Base-by-base conservation (phyloP, 2,888 invertebrate species). In the Tuta absoluta region DNA sequence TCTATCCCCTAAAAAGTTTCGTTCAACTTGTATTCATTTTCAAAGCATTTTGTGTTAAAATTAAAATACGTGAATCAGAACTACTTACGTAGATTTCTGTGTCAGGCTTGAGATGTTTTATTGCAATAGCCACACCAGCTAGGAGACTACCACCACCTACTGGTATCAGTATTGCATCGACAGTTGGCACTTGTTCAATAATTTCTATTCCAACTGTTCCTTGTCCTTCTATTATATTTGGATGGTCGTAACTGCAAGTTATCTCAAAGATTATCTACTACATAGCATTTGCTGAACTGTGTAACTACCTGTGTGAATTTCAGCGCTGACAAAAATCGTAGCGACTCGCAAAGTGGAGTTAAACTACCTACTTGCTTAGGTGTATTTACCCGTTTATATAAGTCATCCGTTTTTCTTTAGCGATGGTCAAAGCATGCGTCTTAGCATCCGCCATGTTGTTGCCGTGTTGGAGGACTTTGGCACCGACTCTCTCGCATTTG, bases 201-300 rank as follows among this genome's bases (percentile, higher is more conserved):
- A 98, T 96, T 86, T 99, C 98, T 72, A 98, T 88, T n/a, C 97
- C 98, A 77, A 97, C 93, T 0, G 98, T 97, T 1, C 98, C 98
- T 85, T 98, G 98, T 0, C 98, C 98, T 62, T 98, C 97, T 87
- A 99, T 94, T 53, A 98, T 95, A 77, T 98, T 94, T 0, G 98
- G 98, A 82, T 98, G 97, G 84, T 99, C 98, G 78, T 95, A 98
- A 1, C 97, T 97, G 82, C 14, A 68, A 51, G 60, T 14, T 41
- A 51, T 2, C 14, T 53, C 28, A 63, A 41, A 59, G 11, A 19
- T 33, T 28, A 23, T 21, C 21, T 23, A 51, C 33, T 53, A n/a
- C 12, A 14, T 41, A 45, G 17, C 14, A 17, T 24, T 56, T 63
- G n/a, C 28, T 0, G 11, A 14, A 4, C 5, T 2, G 5, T 28